Evolutionary conservation across 1,140 invertebrate species (phyloP).

Genomic region (Drosophila baimaii): DNA sequence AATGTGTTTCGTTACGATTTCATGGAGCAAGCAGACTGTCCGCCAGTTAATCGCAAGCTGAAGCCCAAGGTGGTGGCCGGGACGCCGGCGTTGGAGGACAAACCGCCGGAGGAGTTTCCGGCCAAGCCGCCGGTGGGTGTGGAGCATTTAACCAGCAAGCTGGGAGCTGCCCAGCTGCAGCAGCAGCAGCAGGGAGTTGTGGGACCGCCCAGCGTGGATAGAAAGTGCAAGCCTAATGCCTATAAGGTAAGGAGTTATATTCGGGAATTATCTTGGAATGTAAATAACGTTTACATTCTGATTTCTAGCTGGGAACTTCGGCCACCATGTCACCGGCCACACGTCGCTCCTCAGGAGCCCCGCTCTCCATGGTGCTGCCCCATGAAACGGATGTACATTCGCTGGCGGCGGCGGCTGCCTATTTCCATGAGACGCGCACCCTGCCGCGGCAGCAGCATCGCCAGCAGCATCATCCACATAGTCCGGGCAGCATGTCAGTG

Average conservation of each 20-base stretch:
- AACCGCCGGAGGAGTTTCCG: conserved; percentile 82
- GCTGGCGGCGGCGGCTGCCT: conserved; percentile 30
- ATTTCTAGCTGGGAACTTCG: conserved; percentile 54
- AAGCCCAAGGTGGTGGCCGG: conserved; percentile 87
- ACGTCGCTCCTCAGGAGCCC: conserved; percentile 67
- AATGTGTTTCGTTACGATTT: conserved; percentile 86
- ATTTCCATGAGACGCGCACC: conserved; percentile 77
- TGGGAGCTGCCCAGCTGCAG: conserved; percentile 72
- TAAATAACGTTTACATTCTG: too few relatives aligned
- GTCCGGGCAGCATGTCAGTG: conserved; percentile 64
- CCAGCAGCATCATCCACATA: conserved; percentile 59
- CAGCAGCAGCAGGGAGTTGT: conserved; percentile 69
- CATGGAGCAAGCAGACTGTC: conserved; percentile 86
- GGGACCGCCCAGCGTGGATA: conserved; percentile 75
- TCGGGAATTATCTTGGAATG: background rate
- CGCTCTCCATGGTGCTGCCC: conserved; percentile 71
- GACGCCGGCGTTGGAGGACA: conserved; percentile 85
- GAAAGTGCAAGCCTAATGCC: conserved; percentile 79
- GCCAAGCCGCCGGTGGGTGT: conserved; percentile 70
- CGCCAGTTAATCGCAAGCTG: conserved; percentile 90
- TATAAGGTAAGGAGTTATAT: conserved; percentile 57
- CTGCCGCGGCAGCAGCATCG: conserved; percentile 73
- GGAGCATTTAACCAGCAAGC: conserved; percentile 66
- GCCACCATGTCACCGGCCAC: conserved; percentile 63
- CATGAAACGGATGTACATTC: conserved; percentile 68